Conservation (phyloP, 2,888 invertebrate genomes). For the Tiphia femorata region DNA sequence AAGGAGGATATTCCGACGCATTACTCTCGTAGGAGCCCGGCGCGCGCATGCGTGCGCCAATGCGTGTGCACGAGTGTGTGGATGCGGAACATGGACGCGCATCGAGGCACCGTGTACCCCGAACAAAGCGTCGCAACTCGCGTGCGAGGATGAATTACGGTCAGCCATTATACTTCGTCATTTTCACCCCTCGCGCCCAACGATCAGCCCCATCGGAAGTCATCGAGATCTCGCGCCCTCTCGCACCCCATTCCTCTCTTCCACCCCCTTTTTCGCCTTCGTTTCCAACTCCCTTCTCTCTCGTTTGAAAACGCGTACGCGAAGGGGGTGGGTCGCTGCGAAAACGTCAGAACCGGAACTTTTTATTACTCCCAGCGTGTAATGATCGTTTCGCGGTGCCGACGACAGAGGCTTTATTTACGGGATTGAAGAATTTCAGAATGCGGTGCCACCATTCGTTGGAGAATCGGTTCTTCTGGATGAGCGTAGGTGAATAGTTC, state of each 20-base stretch:
- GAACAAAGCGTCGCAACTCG: conserved; percentile 16
- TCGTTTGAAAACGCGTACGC: neutral
- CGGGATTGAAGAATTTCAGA: neutral
- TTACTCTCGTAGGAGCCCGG: no score
- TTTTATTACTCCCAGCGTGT: neutral
- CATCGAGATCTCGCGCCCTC: conserved; percentile 8
- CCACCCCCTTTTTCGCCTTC: neutral
- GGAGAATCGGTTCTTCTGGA: no score
- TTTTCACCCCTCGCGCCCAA: conserved; percentile 13
- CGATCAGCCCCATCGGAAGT: conserved; percentile 26
- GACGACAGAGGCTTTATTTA: neutral
- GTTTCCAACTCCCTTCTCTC: neutral
- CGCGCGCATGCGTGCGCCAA: neutral
- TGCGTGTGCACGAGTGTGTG: neutral
- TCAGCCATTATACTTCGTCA: conserved; percentile 29
- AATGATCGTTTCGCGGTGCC: no score
- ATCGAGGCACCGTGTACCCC: no score
- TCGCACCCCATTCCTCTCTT: neutral
- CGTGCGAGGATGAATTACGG: conserved; percentile 30
- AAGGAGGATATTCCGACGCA: no score
- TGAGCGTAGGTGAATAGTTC: no score
- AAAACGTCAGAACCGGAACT: neutral
- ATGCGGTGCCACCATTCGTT: no score
- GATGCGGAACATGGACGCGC: no score
- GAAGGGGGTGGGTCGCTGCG: neutral